Conservation (phyloP, 2,888 invertebrate species). For the Trileptium ribeirensis region DNA sequence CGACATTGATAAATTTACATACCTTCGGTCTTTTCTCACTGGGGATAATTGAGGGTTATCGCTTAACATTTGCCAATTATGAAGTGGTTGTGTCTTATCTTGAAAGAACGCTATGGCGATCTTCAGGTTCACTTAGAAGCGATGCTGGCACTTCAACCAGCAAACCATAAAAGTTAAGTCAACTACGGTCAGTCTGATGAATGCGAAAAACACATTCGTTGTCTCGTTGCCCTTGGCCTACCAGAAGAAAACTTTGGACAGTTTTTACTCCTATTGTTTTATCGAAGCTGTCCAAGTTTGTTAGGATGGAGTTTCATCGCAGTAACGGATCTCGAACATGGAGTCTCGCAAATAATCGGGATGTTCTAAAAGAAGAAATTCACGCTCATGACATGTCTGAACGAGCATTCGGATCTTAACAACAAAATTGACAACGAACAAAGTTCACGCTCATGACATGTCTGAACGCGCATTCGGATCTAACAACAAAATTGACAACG, state of each 20-base stretch:
- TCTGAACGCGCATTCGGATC: not conserved
- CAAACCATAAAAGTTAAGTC: not conserved
- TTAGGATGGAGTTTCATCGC: slow-evolving; percentile 3
- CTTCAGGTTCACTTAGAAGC: not conserved
- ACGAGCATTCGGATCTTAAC: no score
- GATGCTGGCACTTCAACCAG: not conserved
- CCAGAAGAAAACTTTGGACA: not conserved
- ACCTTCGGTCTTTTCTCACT: not conserved
- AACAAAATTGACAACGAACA: no score
- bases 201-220: slow-evolving; percentile 11
- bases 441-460: slow-evolving; percentile 3
- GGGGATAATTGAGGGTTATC: not conserved
- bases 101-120: not conserved
- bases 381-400: slow-evolving; percentile 3
- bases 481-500: not conserved
- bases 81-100: not conserved
- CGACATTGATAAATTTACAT: slow-evolving; percentile 10
- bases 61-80: not conserved
- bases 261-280: slow-evolving; percentile 7
- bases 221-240: not conserved
- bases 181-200: not conserved
- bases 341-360: not conserved
- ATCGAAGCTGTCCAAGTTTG: slow-evolving; percentile 1
- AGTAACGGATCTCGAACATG: not conserved
- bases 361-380: not conserved